These are phyloP conservation scores for Sarcoramphus papa DNA, from an alignment of 2,797 vertebrate genomes.

Conservation along the genomic window DNA sequence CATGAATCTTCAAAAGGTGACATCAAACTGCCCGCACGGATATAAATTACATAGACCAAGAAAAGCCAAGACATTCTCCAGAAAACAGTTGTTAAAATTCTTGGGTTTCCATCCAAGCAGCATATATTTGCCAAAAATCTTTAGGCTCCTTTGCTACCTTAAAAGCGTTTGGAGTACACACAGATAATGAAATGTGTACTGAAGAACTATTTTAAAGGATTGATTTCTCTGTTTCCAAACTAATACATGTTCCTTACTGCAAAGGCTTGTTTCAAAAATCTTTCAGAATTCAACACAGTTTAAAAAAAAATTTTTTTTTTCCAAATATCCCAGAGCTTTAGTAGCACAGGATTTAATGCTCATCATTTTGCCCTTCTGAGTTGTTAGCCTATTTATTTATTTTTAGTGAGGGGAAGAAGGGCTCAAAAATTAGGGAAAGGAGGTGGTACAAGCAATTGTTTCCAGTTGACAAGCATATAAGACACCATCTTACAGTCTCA, in stretches of 20 bases:
- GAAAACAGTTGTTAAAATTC: not conserved
- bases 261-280: not conserved
- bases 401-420: not conserved
- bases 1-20: not conserved
- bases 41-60: not conserved
- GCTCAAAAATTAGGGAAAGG: not conserved
- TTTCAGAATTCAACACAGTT: not conserved
- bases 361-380: not conserved
- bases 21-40: not conserved
- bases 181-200: not conserved
- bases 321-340: not conserved
- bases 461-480: not conserved
- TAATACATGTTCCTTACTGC: not conserved
- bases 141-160: not conserved
- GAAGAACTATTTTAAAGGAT: not conserved
- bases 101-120: not conserved
- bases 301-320: not conserved
- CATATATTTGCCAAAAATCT: not conserved
- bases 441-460: not conserved
- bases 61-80: not conserved
- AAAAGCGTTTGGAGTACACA: not conserved
- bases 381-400: not conserved
- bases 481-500: too few relatives aligned
- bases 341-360: not conserved
- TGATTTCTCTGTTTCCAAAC: not conserved